These are phyloP conservation scores for Buceros bicornis DNA, from an alignment of 2,797 vertebrate genomes.

Conservation along the genomic window DNA sequence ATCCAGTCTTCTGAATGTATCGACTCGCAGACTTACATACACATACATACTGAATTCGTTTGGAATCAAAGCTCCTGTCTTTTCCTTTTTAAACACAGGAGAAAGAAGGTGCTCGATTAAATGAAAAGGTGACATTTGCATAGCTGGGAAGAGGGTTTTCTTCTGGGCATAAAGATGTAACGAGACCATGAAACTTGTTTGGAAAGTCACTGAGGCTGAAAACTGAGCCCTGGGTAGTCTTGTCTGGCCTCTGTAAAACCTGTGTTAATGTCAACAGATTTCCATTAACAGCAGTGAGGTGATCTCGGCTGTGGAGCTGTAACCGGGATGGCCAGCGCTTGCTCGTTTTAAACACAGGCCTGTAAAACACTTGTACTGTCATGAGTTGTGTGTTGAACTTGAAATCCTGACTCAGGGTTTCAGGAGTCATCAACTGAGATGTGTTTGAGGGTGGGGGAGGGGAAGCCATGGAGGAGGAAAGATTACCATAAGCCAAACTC, in stretches of 20 bases:
- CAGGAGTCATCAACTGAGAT: not conserved
- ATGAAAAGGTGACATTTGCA: not conserved
- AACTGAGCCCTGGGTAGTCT: not conserved
- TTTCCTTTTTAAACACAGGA: not conserved
- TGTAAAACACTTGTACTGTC: not conserved
- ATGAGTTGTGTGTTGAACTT: not conserved
- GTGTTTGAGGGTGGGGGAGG: not conserved
- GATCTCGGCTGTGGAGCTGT: not conserved
- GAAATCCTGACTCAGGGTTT: constrained; percentile 34
- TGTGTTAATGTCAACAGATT: not conserved
- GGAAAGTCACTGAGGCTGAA: not conserved
- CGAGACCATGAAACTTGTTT: not conserved
- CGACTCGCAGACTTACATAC: not conserved
- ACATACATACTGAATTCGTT: not conserved
- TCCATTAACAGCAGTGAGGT: not conserved
- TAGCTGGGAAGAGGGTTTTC: not conserved
- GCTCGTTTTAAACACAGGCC: not conserved
- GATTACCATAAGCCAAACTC: constrained; percentile 3
- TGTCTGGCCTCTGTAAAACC: not conserved
- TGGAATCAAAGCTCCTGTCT: not conserved
- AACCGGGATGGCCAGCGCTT: not conserved
- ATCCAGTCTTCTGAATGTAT: not conserved
- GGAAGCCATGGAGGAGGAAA: constrained; percentile 13
- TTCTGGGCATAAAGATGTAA: not conserved
- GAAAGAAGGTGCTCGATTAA: not conserved